Evolutionary conservation across 2,797 vertebrate genomes (phyloP).

Genomic region (Luscinia megarhynchos): DNA sequence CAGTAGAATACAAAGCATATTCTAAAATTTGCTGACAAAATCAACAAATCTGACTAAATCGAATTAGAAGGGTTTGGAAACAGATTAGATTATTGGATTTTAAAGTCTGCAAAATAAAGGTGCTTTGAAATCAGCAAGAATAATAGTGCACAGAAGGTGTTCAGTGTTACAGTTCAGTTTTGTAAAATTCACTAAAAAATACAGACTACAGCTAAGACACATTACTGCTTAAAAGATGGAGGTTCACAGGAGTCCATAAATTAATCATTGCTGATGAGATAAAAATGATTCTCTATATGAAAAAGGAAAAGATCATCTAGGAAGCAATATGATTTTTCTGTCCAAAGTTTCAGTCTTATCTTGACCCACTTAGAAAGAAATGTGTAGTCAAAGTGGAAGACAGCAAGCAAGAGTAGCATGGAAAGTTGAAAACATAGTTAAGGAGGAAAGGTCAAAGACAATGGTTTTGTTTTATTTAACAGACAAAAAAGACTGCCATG

Average conservation of each 20-base stretch:
- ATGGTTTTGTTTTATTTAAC: background rate
- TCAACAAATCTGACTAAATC: background rate
- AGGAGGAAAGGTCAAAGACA: background rate
- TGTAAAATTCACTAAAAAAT: background rate
- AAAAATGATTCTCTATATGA: background rate
- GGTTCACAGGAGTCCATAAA: background rate
- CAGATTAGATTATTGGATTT: background rate
- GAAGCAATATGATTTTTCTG: background rate
- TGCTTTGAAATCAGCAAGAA: background rate
- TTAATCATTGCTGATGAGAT: fast-evolving
- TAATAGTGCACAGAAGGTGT: fast-evolving
- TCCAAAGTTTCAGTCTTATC: background rate
- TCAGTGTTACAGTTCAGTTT: background rate
- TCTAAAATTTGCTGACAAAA: background rate
- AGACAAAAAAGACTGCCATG: background rate
- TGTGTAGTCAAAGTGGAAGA: background rate
- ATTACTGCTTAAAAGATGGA: background rate
- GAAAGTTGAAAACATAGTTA: background rate
- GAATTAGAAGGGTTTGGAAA: background rate
- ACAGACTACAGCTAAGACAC: background rate
- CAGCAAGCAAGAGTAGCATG: background rate
- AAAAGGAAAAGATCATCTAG: background rate
- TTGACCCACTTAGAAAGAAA: background rate
- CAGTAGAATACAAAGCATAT: background rate
- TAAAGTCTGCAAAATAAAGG: background rate